Base-by-base conservation (phyloP, 2,888 invertebrate species). In the Opisthograptis luteolata region DNA sequence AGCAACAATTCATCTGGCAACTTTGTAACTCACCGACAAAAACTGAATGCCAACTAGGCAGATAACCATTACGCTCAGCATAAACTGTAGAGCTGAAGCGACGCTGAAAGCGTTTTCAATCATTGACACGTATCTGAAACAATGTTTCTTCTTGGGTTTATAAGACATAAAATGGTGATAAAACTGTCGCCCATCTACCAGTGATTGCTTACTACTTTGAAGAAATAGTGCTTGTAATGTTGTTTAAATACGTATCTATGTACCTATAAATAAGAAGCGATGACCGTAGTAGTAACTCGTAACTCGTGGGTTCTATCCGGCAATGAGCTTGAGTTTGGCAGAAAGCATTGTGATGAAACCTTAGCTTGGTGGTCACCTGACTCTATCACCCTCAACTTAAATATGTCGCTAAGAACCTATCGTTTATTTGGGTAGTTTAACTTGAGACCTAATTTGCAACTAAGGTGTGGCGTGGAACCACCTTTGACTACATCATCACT, bases 11-110 rank as follows among this genome's bases (percentile, higher is more conserved):
- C 19, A 42, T 48, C 47, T 36, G 17, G 17, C 28, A 6, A 37
- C 34, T 25, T 51, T 37, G 44, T 25, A 41, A 59, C 71, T 55
- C 70, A 91, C 91, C 68, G 90, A 88, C 56, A 91, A 70, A 70
- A 91, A 87, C 60, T 90, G 87, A 34, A 91, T 76, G 41, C 91
- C 91, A 24, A 91, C 73, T 54, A 91, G 73, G 66, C 91, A 91
- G 10, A 91, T 80, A 1, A 91, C 90, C 86, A 90, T 88, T 1
- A 84, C 91, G 62, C 91, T 91, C 53, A 91, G 62, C 91, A 91
- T 91, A 59, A 91, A 89, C 64, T 91, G 91, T 37, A 90, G 68
- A 24, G 82, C 89, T 25, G 91, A 90, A 8, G 90, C 87, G 55
- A 90, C 65, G 62, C 90, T 91, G 64, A 91, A 91, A 28, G 91